phyloP scores from a whole-genome alignment of 2,797 vertebrate species.

The Sebastes diaconus region DNA sequence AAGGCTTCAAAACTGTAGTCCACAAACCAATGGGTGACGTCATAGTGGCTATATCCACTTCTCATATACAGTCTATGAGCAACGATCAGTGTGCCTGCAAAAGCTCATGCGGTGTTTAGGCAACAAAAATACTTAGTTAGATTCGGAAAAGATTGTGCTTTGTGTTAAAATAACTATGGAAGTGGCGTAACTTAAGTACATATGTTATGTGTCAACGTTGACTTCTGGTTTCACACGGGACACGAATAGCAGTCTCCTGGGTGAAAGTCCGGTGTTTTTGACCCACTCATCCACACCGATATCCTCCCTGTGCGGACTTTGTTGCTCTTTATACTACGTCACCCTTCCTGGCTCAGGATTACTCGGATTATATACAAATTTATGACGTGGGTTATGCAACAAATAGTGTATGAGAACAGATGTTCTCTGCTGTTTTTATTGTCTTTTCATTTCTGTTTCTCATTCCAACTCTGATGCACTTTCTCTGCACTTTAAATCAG shows the following conservation, averaged over 20 bases:
- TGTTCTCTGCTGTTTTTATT: neutral
- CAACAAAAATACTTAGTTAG: no score
- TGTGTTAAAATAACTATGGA: no score
- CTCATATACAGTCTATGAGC: neutral
- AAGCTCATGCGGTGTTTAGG: no score
- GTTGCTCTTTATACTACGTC: neutral
- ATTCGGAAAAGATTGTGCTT: no score
- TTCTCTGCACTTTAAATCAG: constrained; percentile 30
- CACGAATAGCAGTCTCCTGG: no score
- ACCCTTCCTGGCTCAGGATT: neutral
- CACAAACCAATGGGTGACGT: neutral
- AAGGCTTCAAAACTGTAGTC: neutral
- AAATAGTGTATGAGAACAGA: neutral
- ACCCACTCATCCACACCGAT: no score
- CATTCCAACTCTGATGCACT: neutral
- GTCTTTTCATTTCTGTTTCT: constrained; percentile 25
- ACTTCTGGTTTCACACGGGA: no score
- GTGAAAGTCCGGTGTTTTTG: no score
- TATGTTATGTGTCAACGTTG: no score
- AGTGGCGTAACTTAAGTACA: no score
- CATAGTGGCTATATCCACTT: neutral
- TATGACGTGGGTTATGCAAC: neutral
- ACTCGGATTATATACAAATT: neutral
- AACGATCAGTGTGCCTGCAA: no score
- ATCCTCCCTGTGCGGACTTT: no score